Percentiles rank a stretch among this genome's conserved stretches.
Conservation (phyloP, 2,797 vertebrate genomes). For the Sebastes aleutianus region DNA sequence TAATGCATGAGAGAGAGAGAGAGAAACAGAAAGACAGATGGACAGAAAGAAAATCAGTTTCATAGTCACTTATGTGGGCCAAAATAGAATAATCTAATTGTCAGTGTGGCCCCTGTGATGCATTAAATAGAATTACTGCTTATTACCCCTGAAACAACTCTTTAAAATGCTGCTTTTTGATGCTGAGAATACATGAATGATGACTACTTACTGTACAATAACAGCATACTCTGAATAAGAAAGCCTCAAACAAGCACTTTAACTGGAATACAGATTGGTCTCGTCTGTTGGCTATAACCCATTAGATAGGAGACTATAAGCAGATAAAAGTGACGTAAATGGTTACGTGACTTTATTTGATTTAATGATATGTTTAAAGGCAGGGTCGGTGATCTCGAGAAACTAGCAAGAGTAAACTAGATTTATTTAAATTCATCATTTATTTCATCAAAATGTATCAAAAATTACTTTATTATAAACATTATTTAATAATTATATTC, state of each 20-base stretch:
- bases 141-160: not conserved
- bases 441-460: no score
- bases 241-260: not conserved
- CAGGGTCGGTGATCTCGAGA: no score
- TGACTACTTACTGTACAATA: not conserved
- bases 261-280: not conserved
- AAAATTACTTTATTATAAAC: no score
- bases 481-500: no score
- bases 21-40: not conserved
- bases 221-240: not conserved
- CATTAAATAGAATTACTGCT: not conserved
- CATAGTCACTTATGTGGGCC: not conserved
- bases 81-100: conserved; percentile 18
- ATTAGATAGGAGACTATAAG: not conserved
- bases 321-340: not conserved
- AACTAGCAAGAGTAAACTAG: no score
- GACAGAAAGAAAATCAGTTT: conserved; percentile 11
- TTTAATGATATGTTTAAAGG: not conserved
- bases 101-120: not conserved
- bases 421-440: no score
- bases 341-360: not conserved
- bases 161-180: not conserved
- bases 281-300: not conserved
- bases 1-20: conserved; percentile 51
- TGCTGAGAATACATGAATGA: not conserved